These are phyloP conservation scores for Diarsia rubi DNA, from an alignment of 2,888 invertebrate species.

Conservation along the genomic window DNA sequence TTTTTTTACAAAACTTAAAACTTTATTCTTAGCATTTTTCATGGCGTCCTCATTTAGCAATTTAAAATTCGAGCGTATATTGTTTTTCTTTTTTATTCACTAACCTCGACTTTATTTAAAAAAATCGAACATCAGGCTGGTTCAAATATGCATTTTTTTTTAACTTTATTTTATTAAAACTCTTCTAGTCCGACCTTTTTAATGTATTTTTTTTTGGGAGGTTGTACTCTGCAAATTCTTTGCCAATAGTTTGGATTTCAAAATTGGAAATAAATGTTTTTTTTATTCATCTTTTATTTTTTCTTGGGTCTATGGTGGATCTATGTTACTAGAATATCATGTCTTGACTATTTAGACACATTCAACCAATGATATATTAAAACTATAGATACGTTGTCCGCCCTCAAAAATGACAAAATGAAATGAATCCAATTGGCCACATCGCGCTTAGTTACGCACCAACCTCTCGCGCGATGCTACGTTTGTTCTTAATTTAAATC, in stretches of 20 bases:
- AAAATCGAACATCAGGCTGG: constrained; percentile 2
- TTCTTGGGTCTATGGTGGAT: too few relatives aligned
- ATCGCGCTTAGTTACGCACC: too few relatives aligned
- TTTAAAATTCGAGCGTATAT: not conserved
- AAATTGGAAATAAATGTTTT: not conserved
- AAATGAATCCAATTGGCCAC: too few relatives aligned
- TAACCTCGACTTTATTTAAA: not conserved
- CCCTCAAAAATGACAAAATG: too few relatives aligned
- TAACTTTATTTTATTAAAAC: not conserved
- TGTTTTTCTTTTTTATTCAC: not conserved
- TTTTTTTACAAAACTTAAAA: not conserved
- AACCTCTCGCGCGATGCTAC: too few relatives aligned
- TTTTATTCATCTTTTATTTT: too few relatives aligned
- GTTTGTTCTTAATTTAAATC: too few relatives aligned
- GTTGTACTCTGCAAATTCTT: not conserved
- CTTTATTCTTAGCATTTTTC: not conserved
- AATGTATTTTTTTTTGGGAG: not conserved
- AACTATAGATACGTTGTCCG: too few relatives aligned
- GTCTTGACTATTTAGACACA: not conserved
- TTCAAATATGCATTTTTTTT: not conserved
- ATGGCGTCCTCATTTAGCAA: not conserved
- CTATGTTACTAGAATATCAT: too few relatives aligned
- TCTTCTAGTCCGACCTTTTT: not conserved
- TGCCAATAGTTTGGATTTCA: not conserved
- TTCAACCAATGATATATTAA: too few relatives aligned